Base-by-base conservation (phyloP, 2,113 vertebrate genomes). In the Natator depressus region DNA sequence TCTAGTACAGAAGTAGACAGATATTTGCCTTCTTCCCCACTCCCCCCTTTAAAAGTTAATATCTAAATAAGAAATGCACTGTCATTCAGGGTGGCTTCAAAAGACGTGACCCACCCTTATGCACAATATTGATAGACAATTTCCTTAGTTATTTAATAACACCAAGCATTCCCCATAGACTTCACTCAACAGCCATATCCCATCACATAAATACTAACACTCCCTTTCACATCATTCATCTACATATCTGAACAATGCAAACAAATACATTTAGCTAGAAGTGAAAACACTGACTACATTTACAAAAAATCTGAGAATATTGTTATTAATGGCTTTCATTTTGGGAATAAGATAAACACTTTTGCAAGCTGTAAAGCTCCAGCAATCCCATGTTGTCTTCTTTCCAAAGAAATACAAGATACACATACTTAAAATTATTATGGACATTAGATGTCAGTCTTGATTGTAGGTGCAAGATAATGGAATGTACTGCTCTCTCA, bases 91-190 rank as follows among this genome's bases (percentile, higher is more conserved):
- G 57, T 79, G 96, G 82, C 75, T 75, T 82, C 53, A 91, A 80
- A 53, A 29, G 54, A 89, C 83, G 2, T 93, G 93, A 93, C 85
- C 91, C 94, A 87, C 88, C 57, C 54, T 89, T 87, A 90, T 93
- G 86, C 53, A 97, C 95, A 97, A 91, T 93, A 82, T 90, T 97
- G 95, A 78, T 92, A 97, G 92, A 89, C 94, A 93, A 97, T 97
- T 97, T 96, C 97, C 29, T 84, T 92, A 85, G 82, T 96, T 97
- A 86, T 97, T 98, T 97, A 98, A 96, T 90, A 95, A 89, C 84
- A 88, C 46, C 82, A 72, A 93, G 72, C 53, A 95, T 94, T 94
- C 91, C 84, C 97, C 69, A 83, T 83, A 95, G 89, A 92, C 80
- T 89, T 97, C 95, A 94, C 93, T 98, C 86, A 89, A 80, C 86